A percentile compares a stretch with the other conserved stretches of the same genome.
These are phyloP conservation scores for Sylvicapra grimmia DNA, from an alignment of 2,113 vertebrate genomes.

Conservation along the genomic window DNA sequence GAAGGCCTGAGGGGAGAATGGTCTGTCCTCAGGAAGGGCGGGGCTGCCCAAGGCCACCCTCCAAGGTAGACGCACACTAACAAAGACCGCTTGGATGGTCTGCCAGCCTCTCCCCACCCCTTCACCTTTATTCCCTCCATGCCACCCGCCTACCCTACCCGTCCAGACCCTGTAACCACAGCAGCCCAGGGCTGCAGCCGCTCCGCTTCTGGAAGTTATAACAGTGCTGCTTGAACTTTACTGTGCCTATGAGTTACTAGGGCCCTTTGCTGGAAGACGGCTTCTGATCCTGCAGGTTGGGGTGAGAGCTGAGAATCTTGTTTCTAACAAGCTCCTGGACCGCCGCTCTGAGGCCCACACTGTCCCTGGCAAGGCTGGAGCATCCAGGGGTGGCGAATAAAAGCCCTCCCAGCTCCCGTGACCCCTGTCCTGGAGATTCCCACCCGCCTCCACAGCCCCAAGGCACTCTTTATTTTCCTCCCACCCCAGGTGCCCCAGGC, in stretches of 20 bases:
- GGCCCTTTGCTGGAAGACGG: neutral
- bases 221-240: neutral
- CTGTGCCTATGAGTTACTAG: neutral
- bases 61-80: neutral
- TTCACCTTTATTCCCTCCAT: neutral
- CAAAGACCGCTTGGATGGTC: neutral
- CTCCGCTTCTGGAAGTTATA: neutral
- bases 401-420: neutral
- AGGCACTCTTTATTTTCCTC: neutral
- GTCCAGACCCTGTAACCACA: neutral
- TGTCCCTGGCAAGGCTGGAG: neutral
- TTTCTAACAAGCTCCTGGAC: neutral
- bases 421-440: neutral
- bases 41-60: rapidly evolving
- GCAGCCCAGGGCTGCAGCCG: neutral
- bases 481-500: neutral
- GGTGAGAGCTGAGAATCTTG: neutral
- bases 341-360: too few species aligned
- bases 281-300: neutral
- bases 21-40: neutral
- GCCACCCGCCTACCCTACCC: rapidly evolving
- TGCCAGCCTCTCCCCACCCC: neutral
- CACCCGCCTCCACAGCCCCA: neutral
- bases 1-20: neutral
- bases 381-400: neutral